These are phyloP conservation scores for Lamproptera curius DNA, from an alignment of 2,888 invertebrate species.

Conservation along the genomic window DNA sequence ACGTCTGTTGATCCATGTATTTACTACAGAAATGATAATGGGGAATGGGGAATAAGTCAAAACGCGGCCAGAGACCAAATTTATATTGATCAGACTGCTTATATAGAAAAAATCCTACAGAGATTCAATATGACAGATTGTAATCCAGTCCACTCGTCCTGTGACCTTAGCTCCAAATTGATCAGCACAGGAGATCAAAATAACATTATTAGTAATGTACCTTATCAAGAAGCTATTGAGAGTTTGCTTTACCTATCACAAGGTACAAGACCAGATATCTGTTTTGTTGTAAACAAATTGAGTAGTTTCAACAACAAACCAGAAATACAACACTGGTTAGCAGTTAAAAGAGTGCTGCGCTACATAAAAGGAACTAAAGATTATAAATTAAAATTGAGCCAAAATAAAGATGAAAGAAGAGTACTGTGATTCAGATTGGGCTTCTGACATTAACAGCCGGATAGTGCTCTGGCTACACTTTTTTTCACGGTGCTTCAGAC, in stretches of 20 bases:
- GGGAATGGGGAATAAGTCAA: neutral
- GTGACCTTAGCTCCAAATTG: neutral
- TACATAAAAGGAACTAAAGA: constrained; percentile 29
- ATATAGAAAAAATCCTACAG: neutral
- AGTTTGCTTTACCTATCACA: no score
- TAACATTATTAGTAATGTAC: neutral
- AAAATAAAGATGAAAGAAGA: constrained; percentile 5
- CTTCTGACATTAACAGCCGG: constrained; percentile 23
- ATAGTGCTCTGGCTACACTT: constrained; percentile 31
- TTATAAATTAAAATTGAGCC: no score
- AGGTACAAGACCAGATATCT: no score
- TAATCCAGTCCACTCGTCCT: neutral
- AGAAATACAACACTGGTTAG: constrained; percentile 24
- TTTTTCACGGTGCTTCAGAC: constrained; percentile 31
- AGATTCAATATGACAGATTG: neutral
- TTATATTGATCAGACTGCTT: neutral
- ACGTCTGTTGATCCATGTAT: no score
- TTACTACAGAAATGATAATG: no score
- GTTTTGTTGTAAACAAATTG: no score
- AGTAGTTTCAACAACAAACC: no score
- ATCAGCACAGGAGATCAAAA: neutral
- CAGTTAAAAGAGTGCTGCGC: constrained; percentile 27
- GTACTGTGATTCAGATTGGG: constrained; percentile 34
- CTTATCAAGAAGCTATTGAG: neutral
- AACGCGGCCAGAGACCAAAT: neutral